These are phyloP conservation scores for Tetranychus urticae DNA, from an alignment of 1,140 invertebrate genomes.

Conservation along the genomic window DNA sequence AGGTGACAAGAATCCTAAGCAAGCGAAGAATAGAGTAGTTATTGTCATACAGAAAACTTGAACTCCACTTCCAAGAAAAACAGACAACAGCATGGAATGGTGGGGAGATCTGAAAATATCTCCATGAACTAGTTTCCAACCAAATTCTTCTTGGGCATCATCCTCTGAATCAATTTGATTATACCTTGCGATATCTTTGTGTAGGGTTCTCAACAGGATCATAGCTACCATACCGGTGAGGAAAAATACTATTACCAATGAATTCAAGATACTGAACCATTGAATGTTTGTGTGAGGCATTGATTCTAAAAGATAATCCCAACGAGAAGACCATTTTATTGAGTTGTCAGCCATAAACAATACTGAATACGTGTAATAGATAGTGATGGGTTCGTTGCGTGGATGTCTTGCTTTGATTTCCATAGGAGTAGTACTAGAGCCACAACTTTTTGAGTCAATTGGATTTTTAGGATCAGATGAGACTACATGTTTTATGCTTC, in stretches of 20 bases:
- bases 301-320: conserved; percentile 97
- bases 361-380: conserved; percentile 70
- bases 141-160: conserved; percentile 95
- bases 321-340: conserved; percentile 92
- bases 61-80: conserved; percentile 76
- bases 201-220: conserved; percentile 87
- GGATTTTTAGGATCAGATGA: conserved; percentile 4
- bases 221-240: conserved; percentile 95
- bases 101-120: conserved; percentile 86
- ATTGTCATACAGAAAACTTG: conserved; percentile 53
- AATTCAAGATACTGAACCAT: conserved; percentile 55
- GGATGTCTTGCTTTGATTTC: conserved; percentile 35
- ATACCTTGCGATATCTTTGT: conserved; percentile 95
- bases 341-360: conserved; percentile 40
- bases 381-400: conserved; percentile 29
- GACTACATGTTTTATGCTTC: conserved; percentile 39
- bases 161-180: conserved; percentile 63
- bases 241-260: conserved; percentile 34
- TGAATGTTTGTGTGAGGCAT: conserved; percentile 97
- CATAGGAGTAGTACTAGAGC: conserved; percentile 32
- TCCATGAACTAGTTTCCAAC: conserved; percentile 93
- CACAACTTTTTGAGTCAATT: conserved; percentile 26
- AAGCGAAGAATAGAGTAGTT: conserved; percentile 57
- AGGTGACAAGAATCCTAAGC: conserved; percentile 87
- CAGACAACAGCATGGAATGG: conserved; percentile 83